phyloP scores from a whole-genome alignment of 2,888 invertebrate species.

The Drosophila acutilabella region DNA sequence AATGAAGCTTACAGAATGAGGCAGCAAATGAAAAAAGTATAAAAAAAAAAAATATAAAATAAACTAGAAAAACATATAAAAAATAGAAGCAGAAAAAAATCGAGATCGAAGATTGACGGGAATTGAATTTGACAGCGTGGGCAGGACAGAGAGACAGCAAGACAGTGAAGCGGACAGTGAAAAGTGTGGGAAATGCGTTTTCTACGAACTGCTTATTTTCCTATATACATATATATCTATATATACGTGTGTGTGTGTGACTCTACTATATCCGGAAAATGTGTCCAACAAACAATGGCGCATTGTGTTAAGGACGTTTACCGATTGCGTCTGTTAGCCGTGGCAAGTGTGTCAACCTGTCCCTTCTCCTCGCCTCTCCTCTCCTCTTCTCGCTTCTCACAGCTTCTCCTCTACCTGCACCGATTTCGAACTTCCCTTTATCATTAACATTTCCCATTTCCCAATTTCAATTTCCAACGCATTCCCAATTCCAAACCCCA shows the following conservation, averaged over 20 bases:
- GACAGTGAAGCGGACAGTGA: slow-evolving; percentile 3
- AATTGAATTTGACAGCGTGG: slow-evolving; percentile 65
- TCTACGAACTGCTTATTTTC: slow-evolving; percentile 32
- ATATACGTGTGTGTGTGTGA: not conserved
- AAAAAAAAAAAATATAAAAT: not conserved
- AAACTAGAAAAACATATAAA: not conserved
- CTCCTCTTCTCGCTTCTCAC: not conserved
- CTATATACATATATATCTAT: not conserved
- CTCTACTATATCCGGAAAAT: slow-evolving; percentile 57
- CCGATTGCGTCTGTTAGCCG: slow-evolving; percentile 30
- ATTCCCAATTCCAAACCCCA: slow-evolving; percentile 13
- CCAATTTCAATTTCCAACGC: slow-evolving; percentile 17
- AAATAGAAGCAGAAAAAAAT: not conserved
- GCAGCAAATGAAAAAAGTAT: slow-evolving; percentile 4
- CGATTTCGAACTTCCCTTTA: slow-evolving; percentile 16
- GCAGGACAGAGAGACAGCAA: slow-evolving; percentile 32
- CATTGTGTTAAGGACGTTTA: slow-evolving; percentile 69
- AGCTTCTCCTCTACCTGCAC: slow-evolving; percentile 31
- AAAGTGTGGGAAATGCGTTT: slow-evolving; percentile 65
- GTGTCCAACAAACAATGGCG: slow-evolving; percentile 51
- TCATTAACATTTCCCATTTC: slow-evolving; percentile 14
- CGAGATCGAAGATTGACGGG: slow-evolving; percentile 22
- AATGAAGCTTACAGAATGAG: slow-evolving; percentile 66
- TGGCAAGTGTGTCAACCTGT: slow-evolving; percentile 63
- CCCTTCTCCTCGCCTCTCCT: not conserved